Evolutionary conservation across 1,140 invertebrate species (phyloP), one percentile per base, ranked within the genome.

Genomic region (Drosophila nasuta): DNA sequence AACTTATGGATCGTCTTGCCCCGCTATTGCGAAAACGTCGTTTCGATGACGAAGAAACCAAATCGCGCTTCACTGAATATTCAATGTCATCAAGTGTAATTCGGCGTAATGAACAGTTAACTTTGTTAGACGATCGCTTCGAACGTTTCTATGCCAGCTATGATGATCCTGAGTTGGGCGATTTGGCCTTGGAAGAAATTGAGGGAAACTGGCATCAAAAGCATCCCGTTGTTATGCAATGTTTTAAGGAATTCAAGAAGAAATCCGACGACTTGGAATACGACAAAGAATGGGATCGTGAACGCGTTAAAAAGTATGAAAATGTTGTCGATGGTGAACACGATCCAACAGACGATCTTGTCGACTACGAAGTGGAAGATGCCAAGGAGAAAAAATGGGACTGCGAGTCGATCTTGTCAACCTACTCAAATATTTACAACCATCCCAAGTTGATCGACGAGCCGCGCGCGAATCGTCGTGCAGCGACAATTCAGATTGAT

Each of bases 71-170:
- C 92, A 98, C 98, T 0, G 96, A 97, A 82, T 99, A 98, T 93
- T 99, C 98, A 0, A 97, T 99, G 95, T 96, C 96, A 0, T 98
- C 97, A 49, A 98, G 97, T 82, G 96, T 98, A 0, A 97, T 99
- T 3, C 94, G 94, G 64, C 94, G 98, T 76, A 98, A 98, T 93
- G 95, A 97, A 63, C 96, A 97, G 54, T 93, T 99, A 0, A 94
- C 95, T 0, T 90, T 97, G 30, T 92, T 99, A 0, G 98, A 99
- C 94, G 96, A 98, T 86, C 94, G 95, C 86, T 99, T 99, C 94
- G 98, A 99, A 93, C 95, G 96, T 93, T 97, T 97, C 80, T 97
- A 96, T 93, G 95, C 95, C 15, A 94, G 95, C 66, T 99, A 99
- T 89, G 96, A 98, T 89, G 97, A 99, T 71, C 95, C 94, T 28